Conservation (phyloP, 2,113 vertebrate species). For the Sigmodon hispidus region DNA sequence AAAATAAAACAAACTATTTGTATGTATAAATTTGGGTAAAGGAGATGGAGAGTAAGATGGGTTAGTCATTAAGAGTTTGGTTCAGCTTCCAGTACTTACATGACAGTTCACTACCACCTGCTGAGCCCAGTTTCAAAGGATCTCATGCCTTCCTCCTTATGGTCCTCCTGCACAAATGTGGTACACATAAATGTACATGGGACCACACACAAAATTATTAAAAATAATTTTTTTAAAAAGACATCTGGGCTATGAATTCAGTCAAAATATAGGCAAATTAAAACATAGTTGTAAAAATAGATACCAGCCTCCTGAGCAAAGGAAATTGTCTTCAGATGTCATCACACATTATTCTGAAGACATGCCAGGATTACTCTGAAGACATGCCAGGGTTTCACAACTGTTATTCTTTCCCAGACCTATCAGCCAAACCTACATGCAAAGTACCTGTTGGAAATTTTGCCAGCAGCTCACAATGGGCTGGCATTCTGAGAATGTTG, state of each 20-base stretch:
- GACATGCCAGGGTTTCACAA: neutral
- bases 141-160: neutral
- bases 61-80: neutral
- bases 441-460: neutral
- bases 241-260: neutral
- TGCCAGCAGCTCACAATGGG: neutral
- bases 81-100: neutral
- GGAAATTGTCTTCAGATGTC: neutral
- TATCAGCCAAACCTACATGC: neutral
- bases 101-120: neutral
- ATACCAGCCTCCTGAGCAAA: neutral
- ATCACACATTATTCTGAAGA: neutral
- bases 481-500: neutral
- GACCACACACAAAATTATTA: neutral
- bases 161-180: neutral
- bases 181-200: neutral
- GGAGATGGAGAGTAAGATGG: neutral
- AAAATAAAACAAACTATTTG: neutral
- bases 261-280: constrained; percentile 13
- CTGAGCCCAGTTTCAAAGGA: neutral
- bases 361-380: neutral
- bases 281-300: neutral
- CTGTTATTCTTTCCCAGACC: neutral
- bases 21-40: neutral
- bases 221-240: neutral